Percentiles rank a stretch among this genome's conserved stretches.
These are phyloP conservation scores for Masnerella sp. DNA, from an alignment of 2,888 invertebrate genomes.

Conservation along the genomic window DNA sequence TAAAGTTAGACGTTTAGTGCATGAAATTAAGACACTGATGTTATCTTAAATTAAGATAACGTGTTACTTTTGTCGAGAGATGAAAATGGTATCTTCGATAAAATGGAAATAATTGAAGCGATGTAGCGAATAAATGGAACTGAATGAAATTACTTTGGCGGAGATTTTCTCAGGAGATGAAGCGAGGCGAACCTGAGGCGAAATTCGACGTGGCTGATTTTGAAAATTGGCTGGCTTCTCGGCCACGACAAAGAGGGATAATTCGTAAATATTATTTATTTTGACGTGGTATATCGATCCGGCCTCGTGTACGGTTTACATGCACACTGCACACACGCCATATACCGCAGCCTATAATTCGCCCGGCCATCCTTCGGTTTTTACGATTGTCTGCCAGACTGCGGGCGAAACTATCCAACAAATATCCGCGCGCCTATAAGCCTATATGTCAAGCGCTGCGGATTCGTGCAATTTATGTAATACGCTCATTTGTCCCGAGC, in stretches of 20 bases:
- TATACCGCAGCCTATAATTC: conserved; percentile 75
- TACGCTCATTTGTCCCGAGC: conserved; percentile 42
- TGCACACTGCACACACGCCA: conserved; percentile 59
- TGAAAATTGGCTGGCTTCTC: conserved; percentile 61
- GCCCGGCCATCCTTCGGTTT: conserved; percentile 75
- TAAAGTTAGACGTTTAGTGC: too few species aligned
- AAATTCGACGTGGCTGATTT: too few species aligned
- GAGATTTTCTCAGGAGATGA: too few species aligned
- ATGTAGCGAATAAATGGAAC: too few species aligned
- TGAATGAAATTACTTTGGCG: too few species aligned
- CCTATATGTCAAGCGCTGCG: conserved; percentile 51
- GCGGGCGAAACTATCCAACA: conserved; percentile 63
- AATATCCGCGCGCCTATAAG: conserved; percentile 54
- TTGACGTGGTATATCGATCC: conserved; percentile 65
- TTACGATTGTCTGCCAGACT: conserved; percentile 77
- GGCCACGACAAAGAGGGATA: conserved; percentile 62
- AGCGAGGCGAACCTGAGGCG: too few species aligned
- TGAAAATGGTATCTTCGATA: too few species aligned
- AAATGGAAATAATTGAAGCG: too few species aligned
- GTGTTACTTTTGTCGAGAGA: too few species aligned
- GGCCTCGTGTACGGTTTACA: conserved; percentile 57
- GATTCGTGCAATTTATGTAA: conserved; percentile 51
- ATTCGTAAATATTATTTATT: conserved; percentile 69
- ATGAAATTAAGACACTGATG: too few species aligned
- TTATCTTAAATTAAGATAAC: too few species aligned